A percentile compares a stretch with the other conserved stretches of the same genome.
phyloP scores from a whole-genome alignment of 2,888 invertebrate genomes.

The Aricia artaxerxes region DNA sequence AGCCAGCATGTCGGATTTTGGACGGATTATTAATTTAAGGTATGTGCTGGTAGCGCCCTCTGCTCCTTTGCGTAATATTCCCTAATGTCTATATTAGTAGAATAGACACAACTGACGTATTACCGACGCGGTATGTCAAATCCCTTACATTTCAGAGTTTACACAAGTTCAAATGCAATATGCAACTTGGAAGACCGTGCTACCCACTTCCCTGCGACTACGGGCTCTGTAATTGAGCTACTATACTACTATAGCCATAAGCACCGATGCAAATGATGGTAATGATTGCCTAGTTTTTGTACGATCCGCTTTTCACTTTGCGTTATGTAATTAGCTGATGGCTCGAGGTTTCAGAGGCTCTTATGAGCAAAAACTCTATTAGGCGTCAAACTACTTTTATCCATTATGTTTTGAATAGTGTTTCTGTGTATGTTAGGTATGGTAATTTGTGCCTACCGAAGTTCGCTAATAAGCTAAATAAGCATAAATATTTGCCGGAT shows the following conservation, averaged over 20 bases:
- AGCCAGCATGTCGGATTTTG: no score
- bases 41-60: no score
- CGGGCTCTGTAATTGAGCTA: not conserved
- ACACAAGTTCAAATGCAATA: not conserved
- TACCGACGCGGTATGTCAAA: no score
- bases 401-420: not conserved
- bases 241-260: not conserved
- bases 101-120: no score
- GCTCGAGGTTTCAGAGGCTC: not conserved
- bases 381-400: not conserved
- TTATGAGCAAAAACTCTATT: not conserved
- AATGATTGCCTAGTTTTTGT: constrained; percentile 1
- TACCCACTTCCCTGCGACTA: not conserved
- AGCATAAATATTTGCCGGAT: no score
- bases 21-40: no score
- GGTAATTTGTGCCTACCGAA: no score
- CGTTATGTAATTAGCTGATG: not conserved
- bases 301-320: not conserved
- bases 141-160: not conserved
- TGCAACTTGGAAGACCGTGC: not conserved
- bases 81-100: no score
- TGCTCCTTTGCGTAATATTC: no score
- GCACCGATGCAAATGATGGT: not conserved
- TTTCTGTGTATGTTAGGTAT: no score
- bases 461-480: no score